Base-by-base conservation (phyloP, 2,113 vertebrate species). In the Pagrus major region DNA sequence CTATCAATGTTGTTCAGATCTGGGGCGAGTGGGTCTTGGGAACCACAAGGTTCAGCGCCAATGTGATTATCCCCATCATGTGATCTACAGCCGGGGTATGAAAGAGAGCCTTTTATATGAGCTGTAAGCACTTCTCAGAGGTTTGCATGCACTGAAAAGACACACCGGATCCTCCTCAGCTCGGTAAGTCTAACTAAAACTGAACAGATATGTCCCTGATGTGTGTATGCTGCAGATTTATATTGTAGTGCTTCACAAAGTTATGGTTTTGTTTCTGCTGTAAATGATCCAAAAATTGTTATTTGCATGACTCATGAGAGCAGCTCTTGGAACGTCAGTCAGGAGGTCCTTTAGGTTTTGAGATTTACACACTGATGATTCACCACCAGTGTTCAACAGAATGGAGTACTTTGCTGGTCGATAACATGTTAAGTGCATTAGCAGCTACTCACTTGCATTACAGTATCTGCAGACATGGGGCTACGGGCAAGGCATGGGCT, bases 11-110 rank as follows among this genome's bases (percentile, higher is more conserved):
- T 65, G 12, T 76, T 75, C 1, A 49, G 63, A 78, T 33, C 16
- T 47, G 29, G 29, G 37, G 65, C 71, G 68, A 44, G 20, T 52
- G 39, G 67, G 65, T 47, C 54, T 29, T 55, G 44, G 10, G 3
- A 74, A 67, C 63, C 66, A 86, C 82, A 86, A 81, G 89, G 75
- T 76, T 92, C 67, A 85, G 64, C 66, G 25, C 70, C 81, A 93
- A 87, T 90, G 89, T 90, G 91, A 94, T 95, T 94, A 95, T 94
- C 93, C 68, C 70, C 83, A 83, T 93, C 94, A 95, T 95, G 95
- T 95, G 95, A 95, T 92, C 91, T 76, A 23, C 82, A 87, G 69
- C 80, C 11, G 39, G 42, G 72, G 3, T 71, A 92, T 94, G 93
- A 94, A 94, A 94, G 88, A 79, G 66, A 41, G 46, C 69, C 81